phyloP scores from a whole-genome alignment of 2,797 vertebrate species.

The Megalops cyprinoides region DNA sequence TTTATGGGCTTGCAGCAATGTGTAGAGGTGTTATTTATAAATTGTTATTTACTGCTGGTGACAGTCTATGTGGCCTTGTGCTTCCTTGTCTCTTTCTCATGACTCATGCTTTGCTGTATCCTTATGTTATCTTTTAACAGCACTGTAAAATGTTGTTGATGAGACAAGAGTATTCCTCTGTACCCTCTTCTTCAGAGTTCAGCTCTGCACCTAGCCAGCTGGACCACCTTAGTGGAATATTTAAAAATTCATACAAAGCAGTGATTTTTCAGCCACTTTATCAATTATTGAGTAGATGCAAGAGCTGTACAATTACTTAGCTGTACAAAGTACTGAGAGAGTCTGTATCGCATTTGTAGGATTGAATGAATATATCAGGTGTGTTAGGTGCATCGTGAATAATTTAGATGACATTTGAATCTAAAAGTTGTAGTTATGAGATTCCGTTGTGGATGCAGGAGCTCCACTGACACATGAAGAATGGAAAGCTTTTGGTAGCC shows the following conservation, averaged over 20 bases:
- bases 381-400: neutral
- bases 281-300: constrained; percentile 3
- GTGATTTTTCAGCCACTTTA: constrained; percentile 9
- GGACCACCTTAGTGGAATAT: neutral
- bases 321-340: neutral
- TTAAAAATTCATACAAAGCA: constrained; percentile 14
- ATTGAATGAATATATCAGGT: constrained; percentile 1
- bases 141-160: neutral
- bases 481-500: neutral
- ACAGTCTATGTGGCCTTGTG: neutral
- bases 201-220: neutral
- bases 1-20: neutral
- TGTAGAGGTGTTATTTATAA: neutral
- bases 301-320: neutral
- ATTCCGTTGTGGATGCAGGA: neutral
- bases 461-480: neutral
- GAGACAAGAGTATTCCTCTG: neutral
- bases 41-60: neutral
- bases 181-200: neutral
- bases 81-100: neutral
- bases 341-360: constrained; percentile 8
- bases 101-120: neutral
- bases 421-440: constrained; percentile 13
- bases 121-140: no score
- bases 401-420: constrained; percentile 15